These are phyloP conservation scores for Sebastes oblongus DNA, from an alignment of 2,797 vertebrate species.

Conservation along the genomic window DNA sequence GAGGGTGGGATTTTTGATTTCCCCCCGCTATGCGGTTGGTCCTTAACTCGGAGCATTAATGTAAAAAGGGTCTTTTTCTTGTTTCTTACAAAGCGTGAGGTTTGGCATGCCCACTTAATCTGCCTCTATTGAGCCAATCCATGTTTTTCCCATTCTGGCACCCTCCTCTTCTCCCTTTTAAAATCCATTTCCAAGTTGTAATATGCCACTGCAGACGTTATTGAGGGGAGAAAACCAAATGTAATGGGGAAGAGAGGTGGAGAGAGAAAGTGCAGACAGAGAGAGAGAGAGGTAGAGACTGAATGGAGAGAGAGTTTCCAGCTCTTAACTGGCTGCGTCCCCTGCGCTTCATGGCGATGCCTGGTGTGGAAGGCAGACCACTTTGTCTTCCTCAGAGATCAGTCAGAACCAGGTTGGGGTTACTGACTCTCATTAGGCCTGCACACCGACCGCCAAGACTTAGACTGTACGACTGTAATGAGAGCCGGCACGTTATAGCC, in stretches of 20 bases:
- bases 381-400: constrained; percentile 71
- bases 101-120: constrained; percentile 77
- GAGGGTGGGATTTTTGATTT: constrained; percentile 66
- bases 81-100: constrained; percentile 81
- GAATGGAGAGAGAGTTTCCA: constrained; percentile 48
- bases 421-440: constrained; percentile 73
- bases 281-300: constrained; percentile 19
- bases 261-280: constrained; percentile 46
- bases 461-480: constrained; percentile 56
- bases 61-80: constrained; percentile 73
- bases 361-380: constrained; percentile 64
- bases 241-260: constrained; percentile 47
- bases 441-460: constrained; percentile 31
- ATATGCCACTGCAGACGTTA: constrained; percentile 74
- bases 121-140: constrained; percentile 75
- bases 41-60: constrained; percentile 74
- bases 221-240: constrained; percentile 69
- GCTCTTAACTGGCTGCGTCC: constrained; percentile 51
- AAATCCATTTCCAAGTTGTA: constrained; percentile 81
- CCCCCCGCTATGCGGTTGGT: constrained; percentile 73
- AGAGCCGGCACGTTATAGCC: constrained; percentile 49
- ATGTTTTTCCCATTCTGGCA: constrained; percentile 82
- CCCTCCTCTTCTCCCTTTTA: constrained; percentile 69
- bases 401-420: constrained; percentile 63
- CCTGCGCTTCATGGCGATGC: constrained; percentile 58